These are phyloP conservation scores for Aldrovandia affinis DNA, from an alignment of 2,797 vertebrate species.

Conservation along the genomic window DNA sequence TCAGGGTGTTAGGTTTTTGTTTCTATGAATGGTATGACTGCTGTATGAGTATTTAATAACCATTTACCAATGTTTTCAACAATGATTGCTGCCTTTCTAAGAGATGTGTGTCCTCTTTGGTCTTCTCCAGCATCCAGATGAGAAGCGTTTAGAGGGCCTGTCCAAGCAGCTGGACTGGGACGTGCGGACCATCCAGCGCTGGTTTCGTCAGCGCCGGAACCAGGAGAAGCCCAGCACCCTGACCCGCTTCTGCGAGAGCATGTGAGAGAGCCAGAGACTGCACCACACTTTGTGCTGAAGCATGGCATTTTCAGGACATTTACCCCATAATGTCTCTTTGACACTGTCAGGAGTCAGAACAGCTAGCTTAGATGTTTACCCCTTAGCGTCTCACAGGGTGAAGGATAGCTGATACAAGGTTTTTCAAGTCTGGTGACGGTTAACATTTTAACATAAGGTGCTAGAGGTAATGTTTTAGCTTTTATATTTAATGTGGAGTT, in stretches of 20 bases:
- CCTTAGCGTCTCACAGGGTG: background rate
- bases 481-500: background rate
- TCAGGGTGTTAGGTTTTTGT: background rate
- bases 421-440: background rate
- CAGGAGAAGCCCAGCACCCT: slow-evolving; percentile 98
- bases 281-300: background rate
- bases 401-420: background rate
- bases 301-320: background rate
- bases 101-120: background rate
- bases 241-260: slow-evolving; percentile 96
- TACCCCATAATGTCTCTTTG: background rate
- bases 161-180: slow-evolving; percentile 99
- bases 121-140: slow-evolving; percentile 88
- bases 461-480: background rate
- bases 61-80: background rate
- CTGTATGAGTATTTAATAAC: background rate
- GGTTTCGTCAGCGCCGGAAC: slow-evolving; percentile 97
- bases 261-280: slow-evolving; percentile 76
- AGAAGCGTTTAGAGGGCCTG: slow-evolving; percentile 94
- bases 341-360: background rate
- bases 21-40: background rate
- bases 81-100: background rate
- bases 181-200: slow-evolving; percentile 94
- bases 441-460: background rate
- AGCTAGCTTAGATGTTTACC: background rate